Evolutionary conservation across 23 tunicate species (phyloP).

Genomic region (Phallusia fumigata): DNA sequence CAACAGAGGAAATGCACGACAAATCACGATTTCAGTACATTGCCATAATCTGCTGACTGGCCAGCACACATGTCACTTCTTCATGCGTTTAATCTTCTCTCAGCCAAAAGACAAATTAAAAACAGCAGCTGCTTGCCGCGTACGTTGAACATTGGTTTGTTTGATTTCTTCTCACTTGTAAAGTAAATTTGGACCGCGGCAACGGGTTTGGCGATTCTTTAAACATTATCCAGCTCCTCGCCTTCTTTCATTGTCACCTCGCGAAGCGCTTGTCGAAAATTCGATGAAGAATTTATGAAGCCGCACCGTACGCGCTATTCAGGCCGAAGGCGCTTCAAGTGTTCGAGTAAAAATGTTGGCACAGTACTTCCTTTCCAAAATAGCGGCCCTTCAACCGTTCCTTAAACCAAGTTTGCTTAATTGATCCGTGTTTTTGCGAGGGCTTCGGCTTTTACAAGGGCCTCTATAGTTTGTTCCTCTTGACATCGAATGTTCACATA

Average conservation of each 20-base stretch:
- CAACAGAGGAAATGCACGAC: too few species aligned
- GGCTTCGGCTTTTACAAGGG: neutral
- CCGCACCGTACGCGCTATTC: neutral
- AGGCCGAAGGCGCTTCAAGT: neutral
- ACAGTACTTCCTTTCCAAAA: conserved; percentile 2
- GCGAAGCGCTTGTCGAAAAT: neutral
- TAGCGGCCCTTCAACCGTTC: neutral
- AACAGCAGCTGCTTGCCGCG: neutral
- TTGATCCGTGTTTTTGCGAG: neutral
- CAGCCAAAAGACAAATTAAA: too few species aligned
- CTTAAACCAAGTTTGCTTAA: neutral
- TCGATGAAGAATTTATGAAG: conserved; percentile 1
- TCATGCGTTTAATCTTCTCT: too few species aligned
- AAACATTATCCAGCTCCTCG: neutral
- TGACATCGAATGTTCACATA: too few species aligned
- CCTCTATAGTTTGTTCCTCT: too few species aligned
- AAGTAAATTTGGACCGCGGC: neutral
- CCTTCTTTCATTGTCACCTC: neutral
- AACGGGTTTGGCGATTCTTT: neutral
- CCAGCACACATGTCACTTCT: too few species aligned
- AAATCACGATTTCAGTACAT: too few species aligned
- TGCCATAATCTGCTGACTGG: too few species aligned
- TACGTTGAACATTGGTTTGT: neutral
- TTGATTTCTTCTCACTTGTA: neutral
- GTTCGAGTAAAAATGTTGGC: neutral